Base-by-base conservation (phyloP, 1,140 invertebrate genomes). In the Hydropsyche tenuis region DNA sequence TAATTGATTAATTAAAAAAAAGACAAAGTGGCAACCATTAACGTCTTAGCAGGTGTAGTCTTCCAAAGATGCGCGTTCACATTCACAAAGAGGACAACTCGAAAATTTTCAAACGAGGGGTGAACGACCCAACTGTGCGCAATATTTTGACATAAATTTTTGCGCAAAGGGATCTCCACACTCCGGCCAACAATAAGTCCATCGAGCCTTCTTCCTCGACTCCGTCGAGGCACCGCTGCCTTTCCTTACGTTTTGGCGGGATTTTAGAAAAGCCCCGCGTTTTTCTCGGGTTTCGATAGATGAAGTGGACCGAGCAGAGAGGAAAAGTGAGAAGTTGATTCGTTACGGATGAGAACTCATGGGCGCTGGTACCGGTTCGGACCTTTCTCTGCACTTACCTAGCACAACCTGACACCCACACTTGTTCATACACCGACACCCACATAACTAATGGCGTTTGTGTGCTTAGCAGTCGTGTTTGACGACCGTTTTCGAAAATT, bases 381-480 rank as follows among this genome's bases (percentile, higher is more conserved):
- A 70, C 68, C 68, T 70, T 70, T 70, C 68, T 70, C 68, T 56
- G 46, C 43, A 70, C 68, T 70, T 70, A 70, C 68, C 68, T 70
- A 70, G 68, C 68, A 70, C 68, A 70, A 70, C 68, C 43, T 70
- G 68, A 56, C 68, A 70, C 68, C 68, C 68, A 70, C 68, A 70
- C 25, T 56, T 23, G 30, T 27, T n/a, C 11, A 22, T 60, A 60
- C 23, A 60, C 53, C 4, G 3, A 48, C 45, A 48, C 30, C 30
- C 30, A 37, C 30, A 3, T 3, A 37, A 3, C 30, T 3, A 37
- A 3, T 37, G 3, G 30, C 3, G 30, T 4, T 3, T 37, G 30
- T 37, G 3, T 3, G 30, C 9, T 9, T 37, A 4, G 30, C 30
- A 9, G 3, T 37, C 30, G 30, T 37, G 30, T 37, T 37, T 9